These are phyloP conservation scores for Sebastolobus altivelis DNA, from an alignment of 2,797 vertebrate species.

Conservation along the genomic window DNA sequence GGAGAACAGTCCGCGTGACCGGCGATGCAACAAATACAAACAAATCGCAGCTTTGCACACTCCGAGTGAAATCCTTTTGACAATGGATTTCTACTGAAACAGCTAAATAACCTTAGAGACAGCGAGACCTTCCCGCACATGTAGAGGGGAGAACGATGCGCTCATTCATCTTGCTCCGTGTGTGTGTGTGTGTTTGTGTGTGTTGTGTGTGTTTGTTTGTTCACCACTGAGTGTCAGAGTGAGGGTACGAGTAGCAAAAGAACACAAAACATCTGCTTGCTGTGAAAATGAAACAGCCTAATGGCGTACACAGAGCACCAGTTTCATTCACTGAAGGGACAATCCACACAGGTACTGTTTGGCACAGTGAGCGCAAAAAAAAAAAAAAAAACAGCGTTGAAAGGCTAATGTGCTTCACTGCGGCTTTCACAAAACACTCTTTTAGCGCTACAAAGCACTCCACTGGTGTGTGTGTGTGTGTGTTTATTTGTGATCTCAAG, in stretches of 20 bases:
- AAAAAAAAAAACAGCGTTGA: slow-evolving; percentile 50
- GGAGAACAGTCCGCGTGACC: slow-evolving; percentile 30
- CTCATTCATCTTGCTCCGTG: slow-evolving; percentile 61
- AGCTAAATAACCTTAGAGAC: slow-evolving; percentile 65
- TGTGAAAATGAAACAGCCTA: slow-evolving; percentile 76
- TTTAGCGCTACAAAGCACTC: slow-evolving; percentile 49
- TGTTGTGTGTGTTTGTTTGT: slow-evolving; percentile 33
- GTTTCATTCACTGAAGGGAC: slow-evolving; percentile 68
- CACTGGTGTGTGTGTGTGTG: slow-evolving; percentile 3
- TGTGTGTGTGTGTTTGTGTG: slow-evolving; percentile 26
- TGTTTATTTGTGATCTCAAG: slow-evolving; percentile 53
- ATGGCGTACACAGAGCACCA: slow-evolving; percentile 69
- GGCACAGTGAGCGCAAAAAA: slow-evolving; percentile 51
- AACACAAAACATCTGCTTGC: slow-evolving; percentile 77
- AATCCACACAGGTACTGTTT: slow-evolving; percentile 73
- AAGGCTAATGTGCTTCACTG: slow-evolving; percentile 71
- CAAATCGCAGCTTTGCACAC: slow-evolving; percentile 51
- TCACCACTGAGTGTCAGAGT: slow-evolving; percentile 39
- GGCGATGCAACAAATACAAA: slow-evolving; percentile 58
- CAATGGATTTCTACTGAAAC: slow-evolving; percentile 51
- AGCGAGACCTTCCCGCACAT: slow-evolving; percentile 51
- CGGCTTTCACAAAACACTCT: slow-evolving; percentile 66
- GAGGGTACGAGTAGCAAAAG: slow-evolving; percentile 57
- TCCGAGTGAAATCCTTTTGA: slow-evolving; percentile 58
- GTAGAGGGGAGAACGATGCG: slow-evolving; percentile 44